Percentiles rank a stretch among this genome's conserved stretches.
phyloP scores from a whole-genome alignment of 2,797 vertebrate genomes.

The Odontamblyopus lacepedii region DNA sequence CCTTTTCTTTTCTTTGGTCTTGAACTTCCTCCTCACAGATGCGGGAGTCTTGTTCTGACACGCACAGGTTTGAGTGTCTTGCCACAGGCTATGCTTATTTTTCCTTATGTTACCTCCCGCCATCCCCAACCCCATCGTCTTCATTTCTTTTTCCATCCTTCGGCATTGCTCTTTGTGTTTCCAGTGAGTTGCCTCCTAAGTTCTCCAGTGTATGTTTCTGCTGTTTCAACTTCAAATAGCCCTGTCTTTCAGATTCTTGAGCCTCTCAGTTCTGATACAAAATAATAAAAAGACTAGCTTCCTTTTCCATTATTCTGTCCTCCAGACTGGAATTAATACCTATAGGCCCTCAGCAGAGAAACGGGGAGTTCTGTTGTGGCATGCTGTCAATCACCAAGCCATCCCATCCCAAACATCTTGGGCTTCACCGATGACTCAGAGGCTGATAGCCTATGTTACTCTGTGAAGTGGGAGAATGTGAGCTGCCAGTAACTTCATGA shows the following conservation, averaged over 20 bases:
- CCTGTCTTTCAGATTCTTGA: conserved; percentile 12
- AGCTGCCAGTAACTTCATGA: conserved; percentile 35
- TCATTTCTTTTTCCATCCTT: conserved; percentile 51
- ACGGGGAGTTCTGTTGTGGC: conserved; percentile 66
- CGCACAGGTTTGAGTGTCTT: conserved; percentile 64
- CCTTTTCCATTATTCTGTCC: conserved; percentile 21
- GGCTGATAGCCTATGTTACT: conserved; percentile 40
- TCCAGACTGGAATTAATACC: conserved; percentile 60
- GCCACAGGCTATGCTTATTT: conserved; percentile 51
- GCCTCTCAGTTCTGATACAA: conserved; percentile 37
- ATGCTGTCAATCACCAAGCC: conserved; percentile 64
- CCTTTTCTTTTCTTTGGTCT: conserved; percentile 49
- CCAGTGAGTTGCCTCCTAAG: conserved; percentile 32
- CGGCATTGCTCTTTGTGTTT: conserved; percentile 42
- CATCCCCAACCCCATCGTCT: conserved; percentile 33
- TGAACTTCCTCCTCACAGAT: conserved; percentile 57
- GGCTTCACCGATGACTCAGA: conserved; percentile 42
- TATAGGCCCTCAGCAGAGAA: conserved; percentile 32
- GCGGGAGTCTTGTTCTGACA: conserved; percentile 67
- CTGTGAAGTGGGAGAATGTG: conserved; percentile 19
- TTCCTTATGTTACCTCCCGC: not conserved
- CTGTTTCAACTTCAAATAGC: conserved; percentile 28
- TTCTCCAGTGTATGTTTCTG: conserved; percentile 16
- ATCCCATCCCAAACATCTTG: conserved; percentile 46
- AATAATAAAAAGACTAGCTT: conserved; percentile 15